These are phyloP conservation scores for Cyrtorhinus lividipennis DNA, from an alignment of 1,140 invertebrate genomes.

Conservation along the genomic window DNA sequence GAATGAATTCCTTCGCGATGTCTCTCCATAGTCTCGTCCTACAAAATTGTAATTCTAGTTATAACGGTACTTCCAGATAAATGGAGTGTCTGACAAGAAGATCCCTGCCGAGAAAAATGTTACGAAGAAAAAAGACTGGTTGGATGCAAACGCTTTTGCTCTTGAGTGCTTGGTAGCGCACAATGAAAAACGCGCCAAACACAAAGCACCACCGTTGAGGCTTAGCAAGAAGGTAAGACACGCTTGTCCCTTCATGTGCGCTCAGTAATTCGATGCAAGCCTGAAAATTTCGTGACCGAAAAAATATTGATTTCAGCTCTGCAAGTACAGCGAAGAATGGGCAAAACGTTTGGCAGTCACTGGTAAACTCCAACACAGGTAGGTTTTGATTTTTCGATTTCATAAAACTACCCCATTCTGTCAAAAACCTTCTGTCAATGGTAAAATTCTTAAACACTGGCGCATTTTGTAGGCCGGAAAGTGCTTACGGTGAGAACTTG, in stretches of 20 bases:
- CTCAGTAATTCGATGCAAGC: no score
- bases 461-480: slow-evolving; percentile 50
- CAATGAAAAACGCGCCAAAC: slow-evolving; percentile 55
- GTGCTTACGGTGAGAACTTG: slow-evolving; percentile 68
- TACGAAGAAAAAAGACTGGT: neutral
- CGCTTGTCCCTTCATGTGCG: neutral
- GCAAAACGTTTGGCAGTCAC: slow-evolving; percentile 53
- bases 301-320: slow-evolving; percentile 32
- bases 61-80: neutral
- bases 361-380: slow-evolving; percentile 49
- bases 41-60: no score
- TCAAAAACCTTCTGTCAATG: no score
- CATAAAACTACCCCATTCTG: no score
- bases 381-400: neutral
- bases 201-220: slow-evolving; percentile 50
- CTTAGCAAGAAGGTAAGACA: slow-evolving; percentile 47
- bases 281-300: slow-evolving; percentile 5
- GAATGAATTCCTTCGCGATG: no score
- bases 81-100: neutral
- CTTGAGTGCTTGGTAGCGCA: slow-evolving; percentile 53
- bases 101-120: neutral
- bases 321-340: slow-evolving; percentile 66
- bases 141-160: slow-evolving; percentile 31
- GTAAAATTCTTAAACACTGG: no score
- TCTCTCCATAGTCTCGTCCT: no score